Evolutionary conservation across 2,113 vertebrate species (phyloP), one percentile per base, ranked within the genome.

Genomic region (Morone saxatilis): DNA sequence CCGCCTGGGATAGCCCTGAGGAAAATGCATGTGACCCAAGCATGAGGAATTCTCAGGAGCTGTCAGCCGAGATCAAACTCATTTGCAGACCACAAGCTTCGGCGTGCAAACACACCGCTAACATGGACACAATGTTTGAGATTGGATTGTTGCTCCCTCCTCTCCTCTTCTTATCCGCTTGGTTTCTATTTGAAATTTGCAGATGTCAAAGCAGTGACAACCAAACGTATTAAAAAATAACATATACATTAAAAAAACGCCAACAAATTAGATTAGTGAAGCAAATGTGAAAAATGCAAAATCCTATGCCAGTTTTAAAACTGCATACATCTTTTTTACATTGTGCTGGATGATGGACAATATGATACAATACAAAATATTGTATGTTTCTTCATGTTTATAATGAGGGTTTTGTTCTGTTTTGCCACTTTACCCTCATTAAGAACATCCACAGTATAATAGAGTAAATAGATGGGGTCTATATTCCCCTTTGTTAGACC

Each of bases 41-140:
- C 88, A 84, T 91, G 90, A 88, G 88, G 88, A 90, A 93, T 86
- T 90, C 91, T 91, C 88, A 67, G 74, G 78, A 91, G 92, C 94
- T 95, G 93, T 94, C 93, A 93, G 89, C 86, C 11, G 38, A 84
- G 89, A 95, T 95, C 87, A 94, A 91, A 93, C 85, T 94, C 88
- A 94, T 92, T 91, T 90, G 84, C 85, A 63, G 80, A 89, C 89
- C 91, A 93, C 92, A 89, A 91, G 93, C 89, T 85, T 71, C 20
- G 25, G 70, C 56, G 20, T 88, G 87, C 85, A 89, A 89, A 90
- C 87, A 81, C 61, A 48, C 48, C 47, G 6, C 74, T 53, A 76
- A 88, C 78, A 57, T 73, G 70, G 83, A 83, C 83, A 84, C 73
- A 47, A 17, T 53, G 40, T 62, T 54, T 45, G 60, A 78, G 78